Conservation (phyloP, 2,888 invertebrate species). For the Acronicta aceris region DNA sequence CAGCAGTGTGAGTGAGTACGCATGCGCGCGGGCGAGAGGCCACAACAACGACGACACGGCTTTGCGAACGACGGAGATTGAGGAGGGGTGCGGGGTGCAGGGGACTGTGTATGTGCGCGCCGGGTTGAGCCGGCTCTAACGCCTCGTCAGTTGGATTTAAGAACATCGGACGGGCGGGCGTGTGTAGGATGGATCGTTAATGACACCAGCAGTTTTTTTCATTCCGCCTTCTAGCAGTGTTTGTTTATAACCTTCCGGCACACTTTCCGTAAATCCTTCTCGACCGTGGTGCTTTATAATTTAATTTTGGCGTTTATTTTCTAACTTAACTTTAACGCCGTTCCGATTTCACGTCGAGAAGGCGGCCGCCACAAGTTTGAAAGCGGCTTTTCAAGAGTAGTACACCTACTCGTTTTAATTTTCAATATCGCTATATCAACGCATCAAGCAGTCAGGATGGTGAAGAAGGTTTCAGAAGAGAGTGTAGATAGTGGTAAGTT, state of each 20-base stretch:
- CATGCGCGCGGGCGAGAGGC: conserved; percentile 81
- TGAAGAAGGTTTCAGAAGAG: conserved; percentile 89
- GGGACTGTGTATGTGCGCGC: conserved; percentile 65
- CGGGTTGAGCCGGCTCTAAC: conserved; percentile 70
- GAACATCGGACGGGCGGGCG: conserved; percentile 89
- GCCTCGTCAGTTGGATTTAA: conserved; percentile 87
- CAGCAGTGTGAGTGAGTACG: conserved; percentile 84
- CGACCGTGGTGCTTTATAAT: conserved; percentile 84
- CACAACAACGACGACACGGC: conserved; percentile 73
- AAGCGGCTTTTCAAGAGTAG: conserved; percentile 88
- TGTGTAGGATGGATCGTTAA: conserved; percentile 88
- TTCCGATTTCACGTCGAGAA: conserved; percentile 88
- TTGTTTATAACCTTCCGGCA: conserved; percentile 87
- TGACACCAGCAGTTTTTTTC: conserved; percentile 90
- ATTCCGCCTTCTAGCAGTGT: conserved; percentile 89
- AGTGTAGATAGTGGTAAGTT: conserved; percentile 88
- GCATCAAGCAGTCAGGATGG: conserved; percentile 85
- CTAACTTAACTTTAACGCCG: conserved; percentile 78
- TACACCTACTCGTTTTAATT: conserved; percentile 83
- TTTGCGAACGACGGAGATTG: conserved; percentile 59
- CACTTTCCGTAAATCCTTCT: conserved; percentile 85
- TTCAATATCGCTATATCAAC: conserved; percentile 81
- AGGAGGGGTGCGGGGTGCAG: conserved; percentile 63
- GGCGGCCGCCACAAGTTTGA: conserved; percentile 87
- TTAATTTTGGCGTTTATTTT: conserved; percentile 79